A percentile compares a stretch with the other conserved stretches of the same genome.
Conservation (phyloP, 2,113 vertebrate species). For the Mus spicilegus region DNA sequence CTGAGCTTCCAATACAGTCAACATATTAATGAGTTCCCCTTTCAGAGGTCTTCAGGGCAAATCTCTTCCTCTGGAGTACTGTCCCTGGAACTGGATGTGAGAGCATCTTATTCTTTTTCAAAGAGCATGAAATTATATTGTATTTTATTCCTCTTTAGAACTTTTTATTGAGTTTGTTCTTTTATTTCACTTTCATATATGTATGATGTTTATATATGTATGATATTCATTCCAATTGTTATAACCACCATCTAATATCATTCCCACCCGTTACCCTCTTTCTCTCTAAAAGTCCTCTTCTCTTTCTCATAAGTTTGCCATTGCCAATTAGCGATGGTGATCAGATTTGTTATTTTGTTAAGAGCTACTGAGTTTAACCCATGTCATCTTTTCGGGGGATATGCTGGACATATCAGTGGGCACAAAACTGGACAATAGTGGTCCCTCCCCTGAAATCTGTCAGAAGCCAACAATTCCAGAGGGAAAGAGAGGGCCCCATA, state of each 20-base stretch:
- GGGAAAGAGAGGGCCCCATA: background rate
- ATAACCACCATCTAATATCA: background rate
- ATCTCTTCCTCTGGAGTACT: background rate
- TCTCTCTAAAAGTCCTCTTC: background rate
- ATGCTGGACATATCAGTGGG: background rate
- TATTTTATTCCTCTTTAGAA: conserved; percentile 1
- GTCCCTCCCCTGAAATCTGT: background rate
- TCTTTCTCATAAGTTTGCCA: no score
- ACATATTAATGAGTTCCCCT: background rate
- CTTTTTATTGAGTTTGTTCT: background rate
- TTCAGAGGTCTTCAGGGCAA: background rate
- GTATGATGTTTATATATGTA: background rate
- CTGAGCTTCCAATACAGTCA: background rate
- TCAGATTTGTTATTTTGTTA: background rate
- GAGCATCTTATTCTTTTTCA: conserved; percentile 41
- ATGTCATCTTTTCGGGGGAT: background rate
- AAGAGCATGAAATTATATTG: conserved; percentile 23
- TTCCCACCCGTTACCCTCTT: background rate
- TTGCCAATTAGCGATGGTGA: background rate
- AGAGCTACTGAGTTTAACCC: background rate
- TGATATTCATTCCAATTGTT: background rate
- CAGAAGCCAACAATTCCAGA: background rate
- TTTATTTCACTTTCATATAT: background rate
- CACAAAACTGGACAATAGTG: background rate
- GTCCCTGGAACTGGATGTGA: background rate